These are phyloP conservation scores for Mormyrus hasselquistii DNA, from an alignment of 2,797 vertebrate species.

Conservation along the genomic window DNA sequence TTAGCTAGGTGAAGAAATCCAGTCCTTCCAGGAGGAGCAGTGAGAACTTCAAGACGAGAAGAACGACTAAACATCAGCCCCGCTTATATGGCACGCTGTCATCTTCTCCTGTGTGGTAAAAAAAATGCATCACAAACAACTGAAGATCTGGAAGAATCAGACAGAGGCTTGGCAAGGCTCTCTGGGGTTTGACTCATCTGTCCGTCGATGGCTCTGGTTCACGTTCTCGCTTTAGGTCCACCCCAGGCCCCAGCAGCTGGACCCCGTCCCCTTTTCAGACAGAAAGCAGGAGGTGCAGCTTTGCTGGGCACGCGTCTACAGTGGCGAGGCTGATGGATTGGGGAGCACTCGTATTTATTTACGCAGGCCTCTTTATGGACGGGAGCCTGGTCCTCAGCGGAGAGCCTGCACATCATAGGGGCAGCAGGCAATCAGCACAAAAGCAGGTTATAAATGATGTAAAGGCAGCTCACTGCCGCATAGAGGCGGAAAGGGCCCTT, in stretches of 20 bases:
- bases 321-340: constrained; percentile 65
- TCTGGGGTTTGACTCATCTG: background rate
- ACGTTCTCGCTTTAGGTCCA: background rate
- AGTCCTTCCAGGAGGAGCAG: background rate
- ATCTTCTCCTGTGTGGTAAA: background rate
- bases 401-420: constrained; percentile 31
- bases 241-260: background rate
- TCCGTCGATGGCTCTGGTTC: background rate
- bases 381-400: constrained; percentile 46
- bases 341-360: constrained; percentile 65
- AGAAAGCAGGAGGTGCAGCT: constrained; percentile 71
- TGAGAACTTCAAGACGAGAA: background rate
- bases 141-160: background rate
- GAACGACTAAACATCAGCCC: background rate
- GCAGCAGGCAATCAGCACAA: constrained; percentile 54
- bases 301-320: constrained; percentile 55
- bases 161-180: background rate
- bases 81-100: background rate
- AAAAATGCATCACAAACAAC: background rate
- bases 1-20: constrained; percentile 15
- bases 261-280: constrained; percentile 44
- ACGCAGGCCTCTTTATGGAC: constrained; percentile 50
- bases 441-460: constrained; percentile 60
- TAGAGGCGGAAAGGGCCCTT: constrained; percentile 49
- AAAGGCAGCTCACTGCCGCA: constrained; percentile 47